Percentiles rank a stretch among this genome's conserved stretches.
Conservation (phyloP, 2,888 invertebrate genomes). For the Rhagophthalmus giganteus region DNA sequence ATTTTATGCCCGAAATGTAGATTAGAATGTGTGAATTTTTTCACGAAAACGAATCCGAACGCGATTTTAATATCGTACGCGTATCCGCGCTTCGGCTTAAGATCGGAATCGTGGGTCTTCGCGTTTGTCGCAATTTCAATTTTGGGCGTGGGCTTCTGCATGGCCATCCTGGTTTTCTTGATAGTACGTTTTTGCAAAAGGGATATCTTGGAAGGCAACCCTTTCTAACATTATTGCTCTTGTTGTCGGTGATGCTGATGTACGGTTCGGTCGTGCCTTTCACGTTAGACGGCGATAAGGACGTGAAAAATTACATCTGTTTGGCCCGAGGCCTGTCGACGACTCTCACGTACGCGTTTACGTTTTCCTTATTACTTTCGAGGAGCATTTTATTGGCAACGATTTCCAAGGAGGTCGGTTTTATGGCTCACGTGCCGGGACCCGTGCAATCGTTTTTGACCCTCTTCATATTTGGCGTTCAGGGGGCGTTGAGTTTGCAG, state of each 20-base stretch:
- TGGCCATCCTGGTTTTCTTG: slow-evolving; percentile 68
- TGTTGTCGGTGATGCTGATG: slow-evolving; percentile 57
- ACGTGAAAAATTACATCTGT: slow-evolving; percentile 54
- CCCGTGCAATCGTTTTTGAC: slow-evolving; percentile 67
- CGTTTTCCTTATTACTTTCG: slow-evolving; percentile 67
- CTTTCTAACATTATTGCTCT: slow-evolving; percentile 56
- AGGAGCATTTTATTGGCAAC: slow-evolving; percentile 68
- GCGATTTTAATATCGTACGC: slow-evolving; percentile 21
- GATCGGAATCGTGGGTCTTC: slow-evolving; percentile 61
- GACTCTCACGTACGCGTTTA: slow-evolving; percentile 63
- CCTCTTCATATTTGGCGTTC: slow-evolving; percentile 66
- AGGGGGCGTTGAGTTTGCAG: slow-evolving; percentile 60
- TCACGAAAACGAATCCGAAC: slow-evolving; percentile 26
- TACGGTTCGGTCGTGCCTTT: slow-evolving; percentile 59
- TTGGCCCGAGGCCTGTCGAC: slow-evolving; percentile 62
- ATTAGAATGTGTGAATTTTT: slow-evolving; percentile 37
- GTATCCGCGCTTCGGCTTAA: slow-evolving; percentile 35
- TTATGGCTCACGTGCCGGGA: slow-evolving; percentile 71
- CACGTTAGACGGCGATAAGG: slow-evolving; percentile 51
- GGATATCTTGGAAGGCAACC: slow-evolving; percentile 70
- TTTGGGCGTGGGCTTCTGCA: slow-evolving; percentile 65
- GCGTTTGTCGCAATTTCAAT: slow-evolving; percentile 68
- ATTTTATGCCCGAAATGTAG: slow-evolving; percentile 34
- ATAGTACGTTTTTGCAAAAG: slow-evolving; percentile 65
- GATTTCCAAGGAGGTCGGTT: slow-evolving; percentile 67